Conservation (phyloP, 2,113 vertebrate species). For the Austrofundulus limnaeus region DNA sequence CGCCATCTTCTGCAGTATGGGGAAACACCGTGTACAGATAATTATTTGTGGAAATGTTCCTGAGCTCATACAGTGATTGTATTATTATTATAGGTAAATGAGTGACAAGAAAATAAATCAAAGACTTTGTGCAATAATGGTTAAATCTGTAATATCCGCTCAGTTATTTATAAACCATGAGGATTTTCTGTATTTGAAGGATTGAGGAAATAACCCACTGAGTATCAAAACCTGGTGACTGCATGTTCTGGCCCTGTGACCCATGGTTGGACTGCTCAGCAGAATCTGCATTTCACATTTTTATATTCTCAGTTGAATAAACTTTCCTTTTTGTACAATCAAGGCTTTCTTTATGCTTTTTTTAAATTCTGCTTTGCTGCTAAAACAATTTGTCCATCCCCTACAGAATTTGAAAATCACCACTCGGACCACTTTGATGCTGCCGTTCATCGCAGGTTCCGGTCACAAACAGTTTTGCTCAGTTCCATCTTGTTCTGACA, state of each 20-base stretch:
- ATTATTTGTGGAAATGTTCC: no score
- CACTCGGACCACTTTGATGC: background rate
- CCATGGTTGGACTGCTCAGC: slow-evolving; percentile 3
- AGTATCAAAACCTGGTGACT: background rate
- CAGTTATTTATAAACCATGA: background rate
- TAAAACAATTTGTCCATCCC: background rate
- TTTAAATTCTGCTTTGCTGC: background rate
- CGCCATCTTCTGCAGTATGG: no score
- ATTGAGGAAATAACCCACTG: background rate
- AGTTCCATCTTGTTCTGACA: slow-evolving; percentile 31
- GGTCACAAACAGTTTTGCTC: slow-evolving; percentile 15
- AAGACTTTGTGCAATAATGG: no score
- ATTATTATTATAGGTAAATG: background rate
- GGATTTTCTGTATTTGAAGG: background rate
- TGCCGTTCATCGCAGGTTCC: background rate
- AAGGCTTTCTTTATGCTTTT: background rate
- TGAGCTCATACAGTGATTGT: no score
- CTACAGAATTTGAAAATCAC: background rate
- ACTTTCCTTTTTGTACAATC: background rate
- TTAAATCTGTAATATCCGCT: background rate
- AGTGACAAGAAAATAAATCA: background rate
- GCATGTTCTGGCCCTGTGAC: background rate
- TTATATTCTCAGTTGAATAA: background rate
- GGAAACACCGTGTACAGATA: no score
- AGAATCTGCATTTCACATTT: slow-evolving; percentile 1